Conservation (phyloP, 2,113 vertebrate genomes). For the Nesospiza acunhae region DNA sequence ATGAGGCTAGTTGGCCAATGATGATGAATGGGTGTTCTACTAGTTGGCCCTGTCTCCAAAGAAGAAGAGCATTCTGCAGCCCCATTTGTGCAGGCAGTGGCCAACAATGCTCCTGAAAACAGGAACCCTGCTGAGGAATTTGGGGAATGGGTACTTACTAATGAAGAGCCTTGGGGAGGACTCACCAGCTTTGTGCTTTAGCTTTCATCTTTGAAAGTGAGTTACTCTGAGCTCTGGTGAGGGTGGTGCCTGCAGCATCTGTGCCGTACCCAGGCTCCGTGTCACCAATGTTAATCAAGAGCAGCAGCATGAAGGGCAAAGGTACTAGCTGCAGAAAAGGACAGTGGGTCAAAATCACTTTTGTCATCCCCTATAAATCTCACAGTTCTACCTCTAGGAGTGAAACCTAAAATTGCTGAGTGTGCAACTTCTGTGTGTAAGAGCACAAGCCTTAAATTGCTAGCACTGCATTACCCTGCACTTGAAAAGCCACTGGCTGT, state of each 20-base stretch:
- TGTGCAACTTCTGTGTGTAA: not conserved
- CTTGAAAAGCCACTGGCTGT: conserved; percentile 29
- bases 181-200: not conserved
- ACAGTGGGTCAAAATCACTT: conserved; percentile 22
- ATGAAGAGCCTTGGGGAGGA: not conserved
- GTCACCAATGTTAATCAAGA: not conserved
- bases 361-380: conserved; percentile 42
- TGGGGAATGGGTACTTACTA: not conserved
- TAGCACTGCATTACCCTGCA: conserved; percentile 12
- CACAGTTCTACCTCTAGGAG: not conserved
- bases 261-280: not conserved
- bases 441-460: not conserved
- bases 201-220: fast-evolving
- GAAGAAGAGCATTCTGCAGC: not conserved
- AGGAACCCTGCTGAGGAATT: not conserved
- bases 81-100: not conserved
- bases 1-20: too few species aligned
- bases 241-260: not conserved
- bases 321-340: not conserved
- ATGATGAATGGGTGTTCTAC: too few species aligned
- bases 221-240: not conserved
- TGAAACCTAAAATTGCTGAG: conserved; percentile 21
- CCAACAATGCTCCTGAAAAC: not conserved
- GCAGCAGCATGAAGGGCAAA: conserved; percentile 16
- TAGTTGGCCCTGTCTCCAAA: too few species aligned